These are phyloP conservation scores for Keiferia lycopersicella DNA, from an alignment of 2,888 invertebrate species.

Conservation along the genomic window DNA sequence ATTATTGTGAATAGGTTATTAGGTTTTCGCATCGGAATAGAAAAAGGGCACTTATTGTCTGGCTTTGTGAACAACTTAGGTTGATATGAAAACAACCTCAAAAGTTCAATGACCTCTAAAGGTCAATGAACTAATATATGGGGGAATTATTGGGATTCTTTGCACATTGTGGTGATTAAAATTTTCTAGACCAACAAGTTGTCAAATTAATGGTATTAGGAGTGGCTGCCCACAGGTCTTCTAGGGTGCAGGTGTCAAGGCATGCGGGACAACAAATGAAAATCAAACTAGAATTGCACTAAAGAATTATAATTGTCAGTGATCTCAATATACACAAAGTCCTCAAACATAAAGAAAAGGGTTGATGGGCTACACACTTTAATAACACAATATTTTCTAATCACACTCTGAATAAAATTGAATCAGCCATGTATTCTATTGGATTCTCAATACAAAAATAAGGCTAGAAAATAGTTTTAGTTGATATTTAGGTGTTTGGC, in stretches of 20 bases:
- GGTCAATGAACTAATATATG: background rate
- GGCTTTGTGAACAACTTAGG: background rate
- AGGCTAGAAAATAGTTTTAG: background rate
- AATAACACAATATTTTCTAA: background rate
- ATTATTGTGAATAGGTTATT: background rate
- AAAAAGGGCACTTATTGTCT: background rate
- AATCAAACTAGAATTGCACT: slow-evolving; percentile 71
- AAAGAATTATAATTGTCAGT: slow-evolving; percentile 76
- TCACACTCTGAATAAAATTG: background rate
- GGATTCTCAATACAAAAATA: background rate
- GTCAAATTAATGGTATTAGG: too few relatives aligned
- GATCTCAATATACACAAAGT: slow-evolving; percentile 58
- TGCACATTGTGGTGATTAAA: too few relatives aligned
- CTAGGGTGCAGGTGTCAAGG: too few relatives aligned
- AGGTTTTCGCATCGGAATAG: too few relatives aligned
- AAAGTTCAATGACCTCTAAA: background rate
- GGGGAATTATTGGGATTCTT: background rate
- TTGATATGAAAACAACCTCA: background rate
- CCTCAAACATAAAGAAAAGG: background rate
- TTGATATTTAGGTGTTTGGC: background rate
- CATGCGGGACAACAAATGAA: slow-evolving; percentile 22
- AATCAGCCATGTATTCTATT: background rate
- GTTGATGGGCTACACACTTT: background rate
- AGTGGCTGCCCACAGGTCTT: too few relatives aligned
- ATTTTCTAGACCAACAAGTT: too few relatives aligned